These are phyloP conservation scores for Drosophila lini DNA, from an alignment of 1,140 invertebrate genomes.

Conservation along the genomic window DNA sequence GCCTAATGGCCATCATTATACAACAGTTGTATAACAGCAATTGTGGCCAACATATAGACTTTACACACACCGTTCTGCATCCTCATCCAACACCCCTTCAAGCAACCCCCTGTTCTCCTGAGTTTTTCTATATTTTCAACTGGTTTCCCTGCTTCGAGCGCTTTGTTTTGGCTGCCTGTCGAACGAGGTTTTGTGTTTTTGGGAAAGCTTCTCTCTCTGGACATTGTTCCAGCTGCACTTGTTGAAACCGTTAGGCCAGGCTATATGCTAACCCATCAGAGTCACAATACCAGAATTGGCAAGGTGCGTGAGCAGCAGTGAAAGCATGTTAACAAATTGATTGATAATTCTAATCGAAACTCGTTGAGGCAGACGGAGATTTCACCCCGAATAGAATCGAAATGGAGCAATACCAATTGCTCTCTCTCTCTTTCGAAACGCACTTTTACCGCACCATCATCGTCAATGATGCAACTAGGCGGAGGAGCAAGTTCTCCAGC, in stretches of 20 bases:
- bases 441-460: conserved; percentile 61
- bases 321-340: conserved; percentile 58
- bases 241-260: conserved; percentile 44
- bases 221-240: conserved; percentile 45
- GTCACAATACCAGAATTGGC: conserved; percentile 22
- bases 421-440: conserved; percentile 52
- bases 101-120: conserved; percentile 11
- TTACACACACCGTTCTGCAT: conserved; percentile 37
- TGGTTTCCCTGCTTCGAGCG: conserved; percentile 31
- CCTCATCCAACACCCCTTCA: conserved; percentile 14
- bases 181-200: conserved; percentile 29
- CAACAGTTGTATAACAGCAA: conserved; percentile 70
- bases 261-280: conserved; percentile 9
- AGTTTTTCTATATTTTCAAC: conserved; percentile 25
- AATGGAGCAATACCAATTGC: conserved; percentile 36
- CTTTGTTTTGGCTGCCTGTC: conserved; percentile 34
- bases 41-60: conserved; percentile 27
- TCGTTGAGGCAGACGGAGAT: conserved; percentile 36
- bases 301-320: conserved; percentile 47
- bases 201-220: conserved; percentile 35
- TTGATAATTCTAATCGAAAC: conserved; percentile 61
- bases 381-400: conserved; percentile 54
- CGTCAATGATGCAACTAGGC: conserved; percentile 58
- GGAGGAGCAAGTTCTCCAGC: conserved; percentile 40
- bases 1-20: conserved; percentile 59